A percentile compares a stretch with the other conserved stretches of the same genome.
These are phyloP conservation scores for Slavum lentiscoides DNA, from an alignment of 2,888 invertebrate species.

Conservation along the genomic window DNA sequence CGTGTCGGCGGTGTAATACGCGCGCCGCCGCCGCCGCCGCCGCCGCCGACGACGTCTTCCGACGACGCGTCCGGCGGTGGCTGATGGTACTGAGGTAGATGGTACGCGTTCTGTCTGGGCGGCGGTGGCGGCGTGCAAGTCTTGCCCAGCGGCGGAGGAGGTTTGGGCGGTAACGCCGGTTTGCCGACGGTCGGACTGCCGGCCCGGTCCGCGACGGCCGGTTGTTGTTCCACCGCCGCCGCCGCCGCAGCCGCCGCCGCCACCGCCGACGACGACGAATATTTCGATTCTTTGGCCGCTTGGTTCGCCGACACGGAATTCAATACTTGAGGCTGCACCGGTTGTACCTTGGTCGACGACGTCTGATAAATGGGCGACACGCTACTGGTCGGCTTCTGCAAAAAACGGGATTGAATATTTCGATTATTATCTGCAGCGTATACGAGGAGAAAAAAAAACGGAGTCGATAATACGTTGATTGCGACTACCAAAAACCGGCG, in stretches of 20 bases:
- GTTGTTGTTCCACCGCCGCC: slow-evolving; percentile 10
- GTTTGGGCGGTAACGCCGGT: slow-evolving; percentile 83
- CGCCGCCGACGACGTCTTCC: slow-evolving; percentile 27
- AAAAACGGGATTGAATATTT: not conserved
- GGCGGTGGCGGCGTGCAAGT: slow-evolving; percentile 63
- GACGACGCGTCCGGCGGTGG: slow-evolving; percentile 37
- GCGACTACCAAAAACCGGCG: too few species aligned
- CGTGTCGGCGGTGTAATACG: slow-evolving; percentile 7
- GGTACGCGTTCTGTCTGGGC: slow-evolving; percentile 61
- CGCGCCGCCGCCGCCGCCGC: not conserved
- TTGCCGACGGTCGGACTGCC: slow-evolving; percentile 60
- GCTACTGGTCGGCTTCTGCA: slow-evolving; percentile 80
- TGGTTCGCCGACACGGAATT: slow-evolving; percentile 58
- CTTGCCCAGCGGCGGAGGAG: slow-evolving; percentile 64
- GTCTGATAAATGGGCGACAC: slow-evolving; percentile 81
- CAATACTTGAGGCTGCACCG: slow-evolving; percentile 77
- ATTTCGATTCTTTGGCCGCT: slow-evolving; percentile 10
- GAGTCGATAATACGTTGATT: too few species aligned
- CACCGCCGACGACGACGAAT: slow-evolving; percentile 52
- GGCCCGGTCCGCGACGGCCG: not conserved
- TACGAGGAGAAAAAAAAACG: too few species aligned
- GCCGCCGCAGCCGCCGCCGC: slow-evolving; percentile 48
- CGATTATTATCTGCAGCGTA: too few species aligned
- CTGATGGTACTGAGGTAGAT: slow-evolving; percentile 47
- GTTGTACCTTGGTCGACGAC: slow-evolving; percentile 78